phyloP scores from a whole-genome alignment of 2,797 vertebrate species.

The Nyctalus aviator region DNA sequence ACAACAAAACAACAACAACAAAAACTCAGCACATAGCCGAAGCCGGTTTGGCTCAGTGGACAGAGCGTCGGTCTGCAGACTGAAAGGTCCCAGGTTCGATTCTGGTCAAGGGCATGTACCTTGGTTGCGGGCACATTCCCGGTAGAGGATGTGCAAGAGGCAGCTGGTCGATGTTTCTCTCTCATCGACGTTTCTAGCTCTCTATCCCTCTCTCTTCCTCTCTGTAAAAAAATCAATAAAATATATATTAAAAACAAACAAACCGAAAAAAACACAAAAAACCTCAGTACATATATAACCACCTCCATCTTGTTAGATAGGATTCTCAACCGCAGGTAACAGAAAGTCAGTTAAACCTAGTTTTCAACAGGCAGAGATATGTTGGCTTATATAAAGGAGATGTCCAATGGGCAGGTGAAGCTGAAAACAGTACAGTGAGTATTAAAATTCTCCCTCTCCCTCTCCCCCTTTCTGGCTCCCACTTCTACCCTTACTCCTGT shows the following conservation, averaged over 20 bases:
- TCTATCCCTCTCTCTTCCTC: no score
- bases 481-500: not conserved
- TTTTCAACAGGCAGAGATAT: not conserved
- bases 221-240: no score
- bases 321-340: not conserved
- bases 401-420: not conserved
- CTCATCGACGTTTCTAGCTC: no score
- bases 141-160: no score
- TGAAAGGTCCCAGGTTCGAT: no score
- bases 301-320: not conserved
- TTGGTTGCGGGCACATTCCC: no score
- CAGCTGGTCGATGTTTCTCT: no score
- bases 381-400: not conserved
- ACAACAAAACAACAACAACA: not conserved
- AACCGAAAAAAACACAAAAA: no score
- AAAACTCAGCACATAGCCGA: not conserved
- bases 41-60: no score
- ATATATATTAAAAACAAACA: no score
- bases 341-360: not conserved
- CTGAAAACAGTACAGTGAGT: not conserved
- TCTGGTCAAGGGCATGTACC: no score
- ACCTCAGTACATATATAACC: not conserved
- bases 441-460: not conserved
- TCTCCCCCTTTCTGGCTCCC: fast-evolving
- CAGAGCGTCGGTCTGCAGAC: no score